These are phyloP conservation scores for Hipparchia sbordonii DNA, from an alignment of 2,888 invertebrate genomes.

Conservation along the genomic window DNA sequence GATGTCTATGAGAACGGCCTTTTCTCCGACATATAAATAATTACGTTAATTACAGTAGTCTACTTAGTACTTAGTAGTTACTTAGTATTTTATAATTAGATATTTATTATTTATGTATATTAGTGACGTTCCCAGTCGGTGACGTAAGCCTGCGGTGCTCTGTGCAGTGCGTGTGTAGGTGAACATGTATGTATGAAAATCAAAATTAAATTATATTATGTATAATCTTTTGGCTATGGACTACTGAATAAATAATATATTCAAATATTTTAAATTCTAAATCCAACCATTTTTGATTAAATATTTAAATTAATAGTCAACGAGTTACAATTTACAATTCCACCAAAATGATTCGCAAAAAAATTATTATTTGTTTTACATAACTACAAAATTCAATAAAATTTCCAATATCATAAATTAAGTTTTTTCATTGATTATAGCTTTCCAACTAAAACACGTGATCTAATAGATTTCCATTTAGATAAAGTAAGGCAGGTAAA, in stretches of 20 bases:
- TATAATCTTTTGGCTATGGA: conserved; percentile 51
- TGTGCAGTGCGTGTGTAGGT: conserved; percentile 41
- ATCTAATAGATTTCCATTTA: no score
- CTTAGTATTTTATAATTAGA: neutral
- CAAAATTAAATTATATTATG: conserved; percentile 39
- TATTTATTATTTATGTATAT: conserved; percentile 11
- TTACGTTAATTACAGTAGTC: no score
- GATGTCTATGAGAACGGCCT: no score
- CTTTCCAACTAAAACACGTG: neutral
- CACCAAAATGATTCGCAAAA: no score
- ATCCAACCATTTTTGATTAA: no score
- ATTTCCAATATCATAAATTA: neutral
- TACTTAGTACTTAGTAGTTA: no score
- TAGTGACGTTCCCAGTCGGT: conserved; percentile 29
- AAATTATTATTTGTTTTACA: no score
- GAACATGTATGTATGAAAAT: conserved; percentile 40
- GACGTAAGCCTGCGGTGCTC: conserved; percentile 21
- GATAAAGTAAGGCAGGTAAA: neutral
- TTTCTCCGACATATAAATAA: no score
- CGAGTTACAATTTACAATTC: no score
- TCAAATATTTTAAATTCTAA: no score
- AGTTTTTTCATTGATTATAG: neutral
- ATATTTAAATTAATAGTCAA: no score
- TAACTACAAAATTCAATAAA: no score
- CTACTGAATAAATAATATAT: conserved; percentile 40